Percentiles rank a stretch among this genome's conserved stretches.
Evolutionary conservation across 2,888 invertebrate species (phyloP).

Genomic region (Acanthosepion lycidas): DNA sequence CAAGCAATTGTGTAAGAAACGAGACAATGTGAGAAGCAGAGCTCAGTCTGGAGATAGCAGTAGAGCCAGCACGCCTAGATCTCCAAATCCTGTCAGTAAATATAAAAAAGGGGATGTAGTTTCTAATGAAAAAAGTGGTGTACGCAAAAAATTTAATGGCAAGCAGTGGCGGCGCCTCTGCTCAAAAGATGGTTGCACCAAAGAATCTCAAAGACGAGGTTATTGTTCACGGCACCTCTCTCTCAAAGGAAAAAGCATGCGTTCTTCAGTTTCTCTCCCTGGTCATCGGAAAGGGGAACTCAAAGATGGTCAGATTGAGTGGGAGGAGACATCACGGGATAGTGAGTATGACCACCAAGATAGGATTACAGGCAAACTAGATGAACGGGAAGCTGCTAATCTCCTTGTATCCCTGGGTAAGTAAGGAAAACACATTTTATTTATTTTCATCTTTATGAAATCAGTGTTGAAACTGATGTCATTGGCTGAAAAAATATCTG

Average conservation of each 20-base stretch:
- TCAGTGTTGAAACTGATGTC: too few relatives aligned
- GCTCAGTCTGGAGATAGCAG: slow-evolving; percentile 72
- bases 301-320: slow-evolving; percentile 79
- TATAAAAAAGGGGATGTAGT: slow-evolving; percentile 93
- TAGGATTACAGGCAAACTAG: slow-evolving; percentile 79
- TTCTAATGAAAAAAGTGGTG: slow-evolving; percentile 89
- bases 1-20: slow-evolving; percentile 68
- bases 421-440: background rate
- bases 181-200: slow-evolving; percentile 94
- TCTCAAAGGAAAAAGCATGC: slow-evolving; percentile 82
- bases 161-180: slow-evolving; percentile 99
- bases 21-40: slow-evolving; percentile 67
- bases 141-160: slow-evolving; percentile 99
- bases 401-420: slow-evolving; percentile 92
- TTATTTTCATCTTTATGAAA: too few relatives aligned
- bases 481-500: background rate
- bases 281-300: slow-evolving; percentile 71
- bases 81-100: slow-evolving; percentile 69
- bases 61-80: slow-evolving; percentile 72
- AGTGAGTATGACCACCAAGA: slow-evolving; percentile 81
- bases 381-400: slow-evolving; percentile 96
- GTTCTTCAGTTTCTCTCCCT: slow-evolving; percentile 64
- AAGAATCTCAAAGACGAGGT: slow-evolving; percentile 97
- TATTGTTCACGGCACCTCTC: slow-evolving; percentile 97
- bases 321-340: slow-evolving; percentile 89